phyloP scores from a whole-genome alignment of 2,113 vertebrate genomes.

The Rhynchomys soricoides region DNA sequence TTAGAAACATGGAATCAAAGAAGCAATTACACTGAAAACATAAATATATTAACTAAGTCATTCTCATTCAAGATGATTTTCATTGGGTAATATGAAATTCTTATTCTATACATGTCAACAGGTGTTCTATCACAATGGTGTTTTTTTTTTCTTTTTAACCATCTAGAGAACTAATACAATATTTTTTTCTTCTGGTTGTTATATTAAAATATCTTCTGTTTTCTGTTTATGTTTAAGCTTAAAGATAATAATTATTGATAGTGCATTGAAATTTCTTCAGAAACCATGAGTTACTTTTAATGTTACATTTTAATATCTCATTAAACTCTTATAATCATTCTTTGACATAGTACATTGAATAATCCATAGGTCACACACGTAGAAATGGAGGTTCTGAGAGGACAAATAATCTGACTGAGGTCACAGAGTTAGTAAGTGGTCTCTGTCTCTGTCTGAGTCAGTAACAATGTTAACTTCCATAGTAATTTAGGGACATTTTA shows the following conservation, averaged over 20 bases:
- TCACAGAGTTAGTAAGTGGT: background rate
- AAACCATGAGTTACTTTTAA: background rate
- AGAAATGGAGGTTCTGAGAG: background rate
- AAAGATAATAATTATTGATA: background rate
- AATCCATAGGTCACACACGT: background rate
- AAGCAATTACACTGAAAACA: background rate
- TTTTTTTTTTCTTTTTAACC: background rate
- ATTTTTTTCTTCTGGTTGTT: background rate
- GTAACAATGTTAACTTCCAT: background rate
- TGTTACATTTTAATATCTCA: background rate
- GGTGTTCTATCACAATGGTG: background rate
- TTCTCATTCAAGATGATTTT: background rate
- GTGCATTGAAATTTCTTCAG: background rate
- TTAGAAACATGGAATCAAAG: background rate
- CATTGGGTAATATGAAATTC: background rate
- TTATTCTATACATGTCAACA: background rate
- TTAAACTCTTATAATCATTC: background rate
- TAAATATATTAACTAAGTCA: background rate
- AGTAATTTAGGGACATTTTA: background rate
- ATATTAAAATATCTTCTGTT: background rate
- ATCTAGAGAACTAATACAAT: background rate
- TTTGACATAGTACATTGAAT: background rate
- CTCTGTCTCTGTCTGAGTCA: background rate
- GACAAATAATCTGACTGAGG: background rate
- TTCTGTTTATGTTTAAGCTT: background rate